Percentiles rank a stretch among this genome's conserved stretches.
phyloP scores from a whole-genome alignment of 1,140 invertebrate genomes.

The Drosophila prosaltans region DNA sequence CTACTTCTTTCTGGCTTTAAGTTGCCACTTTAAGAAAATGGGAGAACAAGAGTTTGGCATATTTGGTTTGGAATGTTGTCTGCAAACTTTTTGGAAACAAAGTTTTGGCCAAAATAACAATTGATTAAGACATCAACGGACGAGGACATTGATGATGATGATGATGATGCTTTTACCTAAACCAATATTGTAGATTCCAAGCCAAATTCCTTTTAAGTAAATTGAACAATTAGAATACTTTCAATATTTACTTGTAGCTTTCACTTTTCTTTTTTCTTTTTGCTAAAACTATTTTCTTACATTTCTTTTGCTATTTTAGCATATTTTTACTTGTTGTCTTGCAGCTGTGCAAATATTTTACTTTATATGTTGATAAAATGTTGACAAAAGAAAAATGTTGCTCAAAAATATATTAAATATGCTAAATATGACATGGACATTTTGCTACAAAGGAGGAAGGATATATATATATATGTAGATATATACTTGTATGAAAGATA shows the following conservation, averaged over 20 bases:
- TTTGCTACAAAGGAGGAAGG: neutral
- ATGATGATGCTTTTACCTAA: constrained; percentile 3
- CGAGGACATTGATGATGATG: neutral
- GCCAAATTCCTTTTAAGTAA: neutral
- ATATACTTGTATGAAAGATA: neutral
- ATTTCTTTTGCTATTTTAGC: neutral
- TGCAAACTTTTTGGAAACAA: constrained; percentile 40
- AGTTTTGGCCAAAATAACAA: neutral
- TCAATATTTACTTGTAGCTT: neutral
- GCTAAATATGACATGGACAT: neutral
- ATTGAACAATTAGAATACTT: neutral
- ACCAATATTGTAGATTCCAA: neutral
- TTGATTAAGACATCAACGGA: neutral
- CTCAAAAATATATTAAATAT: constrained; percentile 23
- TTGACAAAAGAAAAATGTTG: constrained; percentile 19
- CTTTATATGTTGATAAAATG: constrained; percentile 10
- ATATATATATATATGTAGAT: neutral
- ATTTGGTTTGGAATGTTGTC: constrained; percentile 13
- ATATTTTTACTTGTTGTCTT: neutral
- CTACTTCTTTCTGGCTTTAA: neutral
- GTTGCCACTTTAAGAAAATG: no score
- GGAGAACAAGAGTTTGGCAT: neutral
- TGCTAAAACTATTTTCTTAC: neutral
- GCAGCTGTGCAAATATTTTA: neutral
- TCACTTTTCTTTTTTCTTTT: neutral